A percentile compares a stretch with the other conserved stretches of the same genome.
Conservation (phyloP, 2,113 vertebrate species). For the Otolemur garnettii region DNA sequence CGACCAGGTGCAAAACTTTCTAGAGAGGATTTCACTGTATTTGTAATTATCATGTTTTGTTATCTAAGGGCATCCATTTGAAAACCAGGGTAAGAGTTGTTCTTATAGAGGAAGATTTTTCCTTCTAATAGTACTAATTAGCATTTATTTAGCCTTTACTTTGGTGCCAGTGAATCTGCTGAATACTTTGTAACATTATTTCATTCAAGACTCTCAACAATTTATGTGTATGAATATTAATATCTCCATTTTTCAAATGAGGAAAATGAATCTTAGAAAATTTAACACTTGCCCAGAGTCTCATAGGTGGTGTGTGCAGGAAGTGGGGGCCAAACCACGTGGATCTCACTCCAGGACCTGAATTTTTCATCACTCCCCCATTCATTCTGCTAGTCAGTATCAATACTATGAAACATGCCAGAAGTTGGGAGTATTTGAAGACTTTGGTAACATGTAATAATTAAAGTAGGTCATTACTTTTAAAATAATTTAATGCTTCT, state of each 20-base stretch:
- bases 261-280: not conserved
- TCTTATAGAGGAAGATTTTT: constrained; percentile 32
- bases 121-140: not conserved
- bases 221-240: not conserved
- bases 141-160: constrained; percentile 19
- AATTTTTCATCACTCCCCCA: not conserved
- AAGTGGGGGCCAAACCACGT: not conserved
- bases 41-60: not conserved
- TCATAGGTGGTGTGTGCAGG: no score
- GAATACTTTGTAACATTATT: not conserved
- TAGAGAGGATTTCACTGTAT: not conserved
- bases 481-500: not conserved
- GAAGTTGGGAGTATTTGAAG: constrained; percentile 38
- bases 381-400: not conserved
- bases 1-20: not conserved
- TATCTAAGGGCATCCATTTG: constrained; percentile 34
- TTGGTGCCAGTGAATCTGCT: not conserved
- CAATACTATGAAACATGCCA: not conserved
- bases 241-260: constrained; percentile 1
- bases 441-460: not conserved
- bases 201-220: not conserved
- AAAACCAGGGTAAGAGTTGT: constrained; percentile 61
- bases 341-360: not conserved
- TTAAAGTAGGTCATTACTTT: not conserved
- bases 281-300: not conserved